Conservation (phyloP, 2,888 invertebrate species). For the Drosophila anomalata region DNA sequence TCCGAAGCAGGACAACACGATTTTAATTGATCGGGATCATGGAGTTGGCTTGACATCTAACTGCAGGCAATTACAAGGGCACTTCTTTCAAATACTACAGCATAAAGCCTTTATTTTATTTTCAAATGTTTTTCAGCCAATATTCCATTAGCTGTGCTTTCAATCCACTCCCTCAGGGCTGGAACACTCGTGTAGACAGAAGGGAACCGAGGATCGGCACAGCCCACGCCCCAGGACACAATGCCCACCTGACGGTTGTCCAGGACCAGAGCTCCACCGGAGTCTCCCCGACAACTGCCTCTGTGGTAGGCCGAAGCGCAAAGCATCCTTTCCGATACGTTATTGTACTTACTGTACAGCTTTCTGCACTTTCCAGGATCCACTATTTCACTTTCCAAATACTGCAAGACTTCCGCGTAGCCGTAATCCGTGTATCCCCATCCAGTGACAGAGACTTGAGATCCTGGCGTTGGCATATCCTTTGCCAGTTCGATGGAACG, state of each 20-base stretch:
- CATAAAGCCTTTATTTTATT: neutral
- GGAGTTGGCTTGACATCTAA: constrained; percentile 6
- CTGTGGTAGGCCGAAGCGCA: constrained; percentile 10
- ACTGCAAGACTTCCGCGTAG: constrained; percentile 6
- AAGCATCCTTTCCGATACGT: constrained; percentile 7
- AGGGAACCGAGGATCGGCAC: constrained; percentile 17
- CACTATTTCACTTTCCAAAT: neutral
- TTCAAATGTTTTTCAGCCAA: neutral
- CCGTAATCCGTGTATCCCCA: constrained; percentile 8
- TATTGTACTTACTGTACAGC: neutral
- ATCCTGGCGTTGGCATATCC: neutral
- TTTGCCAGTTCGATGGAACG: constrained; percentile 1
- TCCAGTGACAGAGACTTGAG: constrained; percentile 7
- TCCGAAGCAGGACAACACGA: constrained; percentile 12
- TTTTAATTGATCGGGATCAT: constrained; percentile 9
- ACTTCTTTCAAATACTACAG: constrained; percentile 3
- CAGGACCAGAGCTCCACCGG: constrained; percentile 27
- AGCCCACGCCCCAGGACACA: constrained; percentile 21
- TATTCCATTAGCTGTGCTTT: neutral
- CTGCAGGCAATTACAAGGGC: constrained; percentile 31
- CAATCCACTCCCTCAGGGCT: constrained; percentile 11
- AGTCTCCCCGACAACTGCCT: constrained; percentile 18
- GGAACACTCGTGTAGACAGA: constrained; percentile 25
- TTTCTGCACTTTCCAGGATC: neutral
- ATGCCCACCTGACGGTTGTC: constrained; percentile 18